Evolutionary conservation across 2,797 vertebrate species (phyloP), one percentile per base, ranked within the genome.

Genomic region (Chelon auratus): DNA sequence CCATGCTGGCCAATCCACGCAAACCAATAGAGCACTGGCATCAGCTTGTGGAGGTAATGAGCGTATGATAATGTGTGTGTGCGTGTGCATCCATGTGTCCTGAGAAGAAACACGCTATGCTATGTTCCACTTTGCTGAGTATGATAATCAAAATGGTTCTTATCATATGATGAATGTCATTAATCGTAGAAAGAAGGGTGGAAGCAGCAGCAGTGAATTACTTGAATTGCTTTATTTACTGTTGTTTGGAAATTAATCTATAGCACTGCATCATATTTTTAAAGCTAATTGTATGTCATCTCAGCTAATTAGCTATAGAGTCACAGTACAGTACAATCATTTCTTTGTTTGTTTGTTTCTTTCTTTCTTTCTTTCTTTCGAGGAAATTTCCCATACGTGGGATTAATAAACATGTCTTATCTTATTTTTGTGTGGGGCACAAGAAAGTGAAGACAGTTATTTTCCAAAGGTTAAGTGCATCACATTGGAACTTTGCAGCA

Each of bases 21-120:
- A 97, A 98, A 76, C 97, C 97, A 24, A 96, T 98, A 64, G 97
- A 97, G 77, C 96, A 97, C 82, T 98, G 97, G 97, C 95, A 98
- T 85, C 96, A 96, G 77, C 95, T 98, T 50, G 95, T 97, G 48
- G 97, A 97, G 96, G 97, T 97, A 92, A 83, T 72, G 75, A 80
- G 65, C 65, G 52, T 56, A 30, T 36, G 50, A 78, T 55, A 26
- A n/a, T 58, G 61, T 75, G 68, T 58, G 64, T 39, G 0, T 66
- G 26, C 68, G 52, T 50, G 60, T 62, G 36, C 18, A 54, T 37
- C 18, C n/a, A 54, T 64, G 69, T 68, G 10, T 37, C 48, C 43
- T 52, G 10, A 75, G 14, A 26, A 15, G 66, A 68, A 72, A 64
- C 45, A 47, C 45, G 39, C 47, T 61, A 71, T 68, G 57, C 60